Conservation (phyloP, 2,888 invertebrate genomes). For the Hymenopus coronatus region DNA sequence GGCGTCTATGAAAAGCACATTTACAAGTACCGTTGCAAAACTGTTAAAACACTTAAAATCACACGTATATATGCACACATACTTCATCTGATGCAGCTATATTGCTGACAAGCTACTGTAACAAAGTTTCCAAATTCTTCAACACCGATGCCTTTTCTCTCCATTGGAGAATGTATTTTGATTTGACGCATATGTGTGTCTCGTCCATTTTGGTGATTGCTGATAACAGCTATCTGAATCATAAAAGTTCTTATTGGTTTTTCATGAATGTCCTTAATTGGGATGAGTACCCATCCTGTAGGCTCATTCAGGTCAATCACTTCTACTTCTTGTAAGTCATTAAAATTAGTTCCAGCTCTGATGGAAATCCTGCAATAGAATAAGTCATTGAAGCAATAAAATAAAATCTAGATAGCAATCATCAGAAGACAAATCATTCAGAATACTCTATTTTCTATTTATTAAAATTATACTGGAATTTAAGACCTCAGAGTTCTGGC, state of each 20-base stretch:
- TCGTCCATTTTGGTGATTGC: constrained; percentile 98
- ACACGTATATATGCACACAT: neutral
- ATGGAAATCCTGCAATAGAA: constrained; percentile 69
- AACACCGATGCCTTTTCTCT: constrained; percentile 62
- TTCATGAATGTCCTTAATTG: constrained; percentile 83
- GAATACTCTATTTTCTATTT: too few relatives aligned
- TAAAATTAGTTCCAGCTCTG: constrained; percentile 91
- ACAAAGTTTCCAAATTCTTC: constrained; percentile 72
- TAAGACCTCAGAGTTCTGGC: too few relatives aligned
- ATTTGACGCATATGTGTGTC: constrained; percentile 98
- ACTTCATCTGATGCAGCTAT: constrained; percentile 71
- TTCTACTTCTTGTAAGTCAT: constrained; percentile 94
- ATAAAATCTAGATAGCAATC: too few relatives aligned
- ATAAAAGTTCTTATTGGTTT: constrained; percentile 91
- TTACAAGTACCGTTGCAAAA: neutral
- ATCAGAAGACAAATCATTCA: too few relatives aligned
- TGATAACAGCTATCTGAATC: constrained; percentile 93
- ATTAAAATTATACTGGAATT: too few relatives aligned
- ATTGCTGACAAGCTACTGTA: constrained; percentile 78
- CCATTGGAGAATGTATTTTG: constrained; percentile 86
- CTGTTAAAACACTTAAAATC: too few relatives aligned
- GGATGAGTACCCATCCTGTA: constrained; percentile 93
- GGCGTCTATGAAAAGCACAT: neutral
- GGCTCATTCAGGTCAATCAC: constrained; percentile 92
- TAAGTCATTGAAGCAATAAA: too few relatives aligned